Base-by-base conservation (phyloP, 35 echinoderm and acorn worm species). In the Amphiura filiformis region DNA sequence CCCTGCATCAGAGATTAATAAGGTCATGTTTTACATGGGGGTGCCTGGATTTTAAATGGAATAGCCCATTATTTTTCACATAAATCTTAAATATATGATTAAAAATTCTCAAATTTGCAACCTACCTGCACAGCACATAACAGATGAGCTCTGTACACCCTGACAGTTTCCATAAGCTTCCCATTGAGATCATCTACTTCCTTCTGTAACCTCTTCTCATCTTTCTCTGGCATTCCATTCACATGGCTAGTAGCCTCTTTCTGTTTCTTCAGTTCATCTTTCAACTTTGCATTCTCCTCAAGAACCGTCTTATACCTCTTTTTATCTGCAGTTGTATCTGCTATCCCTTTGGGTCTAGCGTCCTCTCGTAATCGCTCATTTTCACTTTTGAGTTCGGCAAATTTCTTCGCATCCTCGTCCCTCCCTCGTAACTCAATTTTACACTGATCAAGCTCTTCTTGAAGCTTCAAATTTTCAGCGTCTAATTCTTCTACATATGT, bases 111-210 rank as follows among this genome's bases (percentile, higher is more conserved):
- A n/a, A n/a, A n/a, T n/a, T n/a, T n/a, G n/a, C n/a, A 70, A 40
- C 86, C 22, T 78, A 95, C 94, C 94, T 92, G 94, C 9, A 95
- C 90, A 52, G 94, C 94, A 86, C 56, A 92, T 13, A 95, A 86
- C 38, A 95, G 82, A 64, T 95, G 94, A 32, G 91, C 80, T 78
- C 94, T 88, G 87, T 96, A 96, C 14, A 96, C 84, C 20, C 38
- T 82, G 47, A 96, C 94, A 13, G 90, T 96, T 14, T 92, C 84
- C 39, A 76, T 78, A 33, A 89, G 80, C 44, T 86, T 92, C 0
- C 15, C 37, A 37, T 96, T 90, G 3, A 80, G 81, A 28, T 89
- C 79, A 12, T 32, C 57, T 44, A 96, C 26, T 42, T 91, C 75
- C 40, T 91, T 82, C 76, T 91, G 83, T 32, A 91, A 78, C 32